A percentile compares a stretch with the other conserved stretches of the same genome.
Evolutionary conservation across 2,113 vertebrate genomes (phyloP).

Genomic region (Scalopus aquaticus): DNA sequence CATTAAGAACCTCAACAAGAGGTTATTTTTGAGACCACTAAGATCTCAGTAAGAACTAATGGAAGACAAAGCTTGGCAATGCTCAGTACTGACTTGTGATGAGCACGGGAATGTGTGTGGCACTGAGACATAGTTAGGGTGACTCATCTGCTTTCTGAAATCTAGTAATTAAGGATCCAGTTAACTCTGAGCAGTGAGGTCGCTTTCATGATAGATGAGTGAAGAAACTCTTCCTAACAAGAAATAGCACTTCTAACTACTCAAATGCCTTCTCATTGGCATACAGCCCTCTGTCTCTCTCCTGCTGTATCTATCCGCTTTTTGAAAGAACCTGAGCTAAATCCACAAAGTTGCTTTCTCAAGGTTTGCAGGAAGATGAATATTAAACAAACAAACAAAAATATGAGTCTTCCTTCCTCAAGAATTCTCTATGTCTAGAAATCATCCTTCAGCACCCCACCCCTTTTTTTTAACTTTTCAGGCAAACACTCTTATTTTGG

Average conservation of each 20-base stretch:
- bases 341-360: neutral
- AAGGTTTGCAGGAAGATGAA: neutral
- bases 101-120: neutral
- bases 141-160: slow-evolving; percentile 23
- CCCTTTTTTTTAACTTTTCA: neutral
- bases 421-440: neutral
- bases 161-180: neutral
- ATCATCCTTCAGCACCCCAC: neutral
- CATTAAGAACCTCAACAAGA: too few species aligned
- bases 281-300: neutral
- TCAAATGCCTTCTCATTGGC: neutral
- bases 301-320: neutral
- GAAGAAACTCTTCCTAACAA: neutral
- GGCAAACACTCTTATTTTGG: neutral
- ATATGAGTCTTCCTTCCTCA: neutral
- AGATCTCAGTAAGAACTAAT: neutral
- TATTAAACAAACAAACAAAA: neutral
- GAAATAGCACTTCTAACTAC: neutral
- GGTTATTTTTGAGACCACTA: too few species aligned
- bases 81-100: neutral
- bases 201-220: neutral
- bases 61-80: neutral
- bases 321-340: neutral
- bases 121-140: neutral
- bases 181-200: neutral